Base-by-base conservation (phyloP, 2,113 vertebrate genomes). In the Nesogale talazaci region DNA sequence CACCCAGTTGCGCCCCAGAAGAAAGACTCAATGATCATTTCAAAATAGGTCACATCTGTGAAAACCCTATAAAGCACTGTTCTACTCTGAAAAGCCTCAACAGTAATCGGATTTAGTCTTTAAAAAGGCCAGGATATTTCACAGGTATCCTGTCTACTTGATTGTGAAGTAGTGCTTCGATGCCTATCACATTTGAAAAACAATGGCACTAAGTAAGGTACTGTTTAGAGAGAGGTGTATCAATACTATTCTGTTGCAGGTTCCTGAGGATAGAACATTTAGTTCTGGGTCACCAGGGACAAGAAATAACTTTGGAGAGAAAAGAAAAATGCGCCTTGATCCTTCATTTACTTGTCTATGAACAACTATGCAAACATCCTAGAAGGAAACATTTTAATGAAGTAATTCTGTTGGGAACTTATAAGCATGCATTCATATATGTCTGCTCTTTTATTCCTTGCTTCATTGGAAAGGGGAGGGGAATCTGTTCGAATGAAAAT, bases 231-330 rank as follows among this genome's bases (percentile, higher is more conserved):
- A 94, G 52, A 93, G 61, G 75, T 83, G 90, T 77, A 93, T 80
- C 76, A 76, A 93, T 59, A 91, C 69, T 94, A 96, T 96, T 94
- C 59, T 94, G 61, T 95, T 97, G 94, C 93, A 91, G 84, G 88
- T 88, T 94, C 70, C 85, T 91, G 80, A 94, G 91, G 90, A 94
- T 89, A 46, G 78, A 40, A 94, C 87, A 95, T 75, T 2, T 65
- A 92, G 85, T 96, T 94, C 96, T 97, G 88, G 95, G 96, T 96
- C 95, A 94, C 81, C 40, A 94, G 79, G 29, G 94, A 92, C 59
- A 94, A 95, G 61, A 82, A 95, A 63, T 82, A 92, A 82, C 78
- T 78, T 63, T 10, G 81, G 9, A 75, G 29, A 83, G 88, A 91
- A 87, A 79, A 86, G 25, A 52, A 52, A 52, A 36, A 17, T 59